Percentiles rank a stretch among this genome's conserved stretches.
phyloP scores from a whole-genome alignment of 2,113 vertebrate genomes.

The Pseudorhombus dupliciocellatus region DNA sequence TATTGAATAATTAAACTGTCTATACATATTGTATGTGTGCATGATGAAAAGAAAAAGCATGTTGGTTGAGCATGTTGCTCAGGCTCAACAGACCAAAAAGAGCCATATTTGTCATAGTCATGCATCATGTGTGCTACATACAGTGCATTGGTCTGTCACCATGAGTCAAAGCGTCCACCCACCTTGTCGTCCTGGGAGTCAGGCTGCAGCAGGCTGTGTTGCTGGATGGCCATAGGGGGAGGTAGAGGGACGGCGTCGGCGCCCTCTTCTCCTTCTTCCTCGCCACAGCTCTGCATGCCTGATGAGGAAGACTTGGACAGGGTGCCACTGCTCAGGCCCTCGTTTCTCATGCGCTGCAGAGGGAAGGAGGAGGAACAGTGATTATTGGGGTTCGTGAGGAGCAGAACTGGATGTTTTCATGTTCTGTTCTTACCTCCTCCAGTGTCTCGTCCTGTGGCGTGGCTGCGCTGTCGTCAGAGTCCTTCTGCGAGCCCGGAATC shows the following conservation, averaged over 20 bases:
- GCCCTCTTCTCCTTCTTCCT: conserved; percentile 97
- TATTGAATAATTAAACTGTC: not conserved
- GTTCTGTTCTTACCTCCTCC: conserved; percentile 85
- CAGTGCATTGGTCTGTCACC: not conserved
- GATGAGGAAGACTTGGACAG: conserved; percentile 98
- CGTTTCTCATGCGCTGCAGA: conserved; percentile 92
- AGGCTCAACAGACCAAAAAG: not conserved
- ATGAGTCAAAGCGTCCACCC: conserved; percentile 37
- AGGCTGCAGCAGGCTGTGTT: conserved; percentile 96
- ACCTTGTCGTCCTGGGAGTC: conserved; percentile 99
- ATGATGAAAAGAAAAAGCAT: not conserved
- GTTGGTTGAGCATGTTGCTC: not conserved
- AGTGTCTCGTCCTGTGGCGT: conserved; percentile 96
- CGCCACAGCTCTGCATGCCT: conserved; percentile 99
- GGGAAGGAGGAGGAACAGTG: not conserved
- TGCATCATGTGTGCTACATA: not conserved
- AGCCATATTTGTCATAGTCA: not conserved
- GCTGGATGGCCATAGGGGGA: conserved; percentile 98
- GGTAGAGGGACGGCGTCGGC: conserved; percentile 93
- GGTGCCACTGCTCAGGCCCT: conserved; percentile 96
- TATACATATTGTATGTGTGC: not conserved
- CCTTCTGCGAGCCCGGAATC: conserved; percentile 90
- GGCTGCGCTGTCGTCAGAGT: conserved; percentile 94
- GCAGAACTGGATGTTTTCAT: not conserved
- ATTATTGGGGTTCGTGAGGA: not conserved